Conservation (phyloP, 2,888 invertebrate species). For the Micoletzkya japonica region DNA sequence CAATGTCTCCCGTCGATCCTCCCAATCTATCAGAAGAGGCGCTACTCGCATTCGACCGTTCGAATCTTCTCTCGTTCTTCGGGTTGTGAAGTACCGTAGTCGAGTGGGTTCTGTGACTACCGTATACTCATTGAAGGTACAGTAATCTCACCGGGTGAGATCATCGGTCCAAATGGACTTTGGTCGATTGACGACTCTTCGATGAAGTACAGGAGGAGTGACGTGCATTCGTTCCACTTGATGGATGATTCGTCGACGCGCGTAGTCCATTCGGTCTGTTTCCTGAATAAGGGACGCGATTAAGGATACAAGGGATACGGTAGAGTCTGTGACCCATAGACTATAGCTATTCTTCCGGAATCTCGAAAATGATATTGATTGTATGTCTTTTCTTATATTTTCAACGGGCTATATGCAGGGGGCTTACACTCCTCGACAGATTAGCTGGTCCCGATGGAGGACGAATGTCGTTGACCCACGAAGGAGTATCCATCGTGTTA, state of each 20-base stretch:
- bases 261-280: conserved; percentile 19
- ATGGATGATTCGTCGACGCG: neutral
- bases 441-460: conserved; percentile 23
- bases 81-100: too few relatives aligned
- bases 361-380: too few relatives aligned
- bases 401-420: too few relatives aligned
- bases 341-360: too few relatives aligned
- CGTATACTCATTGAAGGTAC: too few relatives aligned
- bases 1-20: conserved; percentile 27
- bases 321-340: neutral
- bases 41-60: neutral
- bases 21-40: conserved; percentile 16
- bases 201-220: neutral
- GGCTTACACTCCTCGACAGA: conserved; percentile 19
- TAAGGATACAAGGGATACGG: neutral
- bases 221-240: neutral
- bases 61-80: too few relatives aligned
- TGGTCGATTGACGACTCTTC: neutral
- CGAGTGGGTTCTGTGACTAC: too few relatives aligned
- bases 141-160: neutral
- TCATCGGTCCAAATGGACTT: conserved; percentile 3
- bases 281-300: too few relatives aligned
- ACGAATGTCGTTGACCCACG: conserved; percentile 18
- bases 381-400: too few relatives aligned
- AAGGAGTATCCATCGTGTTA: conserved; percentile 20